Evolutionary conservation across 2,888 invertebrate genomes (phyloP).

Genomic region (Pedicia rivosa): DNA sequence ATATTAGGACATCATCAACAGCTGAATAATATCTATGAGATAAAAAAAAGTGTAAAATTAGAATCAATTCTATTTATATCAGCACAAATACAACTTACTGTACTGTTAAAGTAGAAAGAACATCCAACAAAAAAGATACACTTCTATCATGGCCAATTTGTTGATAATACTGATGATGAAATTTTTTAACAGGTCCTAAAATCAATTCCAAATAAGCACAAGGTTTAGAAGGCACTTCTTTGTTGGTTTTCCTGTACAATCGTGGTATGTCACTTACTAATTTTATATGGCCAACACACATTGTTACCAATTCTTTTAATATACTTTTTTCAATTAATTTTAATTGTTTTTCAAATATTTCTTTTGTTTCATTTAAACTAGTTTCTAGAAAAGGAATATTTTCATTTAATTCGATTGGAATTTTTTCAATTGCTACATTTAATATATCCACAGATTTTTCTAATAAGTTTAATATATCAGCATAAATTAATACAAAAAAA

Average conservation of each 20-base stretch:
- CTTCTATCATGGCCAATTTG: slow-evolving; percentile 25
- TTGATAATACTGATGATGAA: slow-evolving; percentile 34
- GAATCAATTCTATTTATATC: background rate
- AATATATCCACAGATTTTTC: slow-evolving; percentile 7
- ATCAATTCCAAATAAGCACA: slow-evolving; percentile 63
- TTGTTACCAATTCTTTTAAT: slow-evolving; percentile 26
- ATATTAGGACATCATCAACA: slow-evolving; percentile 76
- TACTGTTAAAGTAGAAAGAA: background rate
- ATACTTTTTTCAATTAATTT: slow-evolving; percentile 27
- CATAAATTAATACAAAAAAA: slow-evolving; percentile 9
- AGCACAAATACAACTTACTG: background rate
- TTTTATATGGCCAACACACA: slow-evolving; percentile 44
- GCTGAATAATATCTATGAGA: slow-evolving; percentile 45
- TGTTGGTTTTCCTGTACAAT: slow-evolving; percentile 80
- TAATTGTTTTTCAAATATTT: slow-evolving; percentile 9
- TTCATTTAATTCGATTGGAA: slow-evolving; percentile 5
- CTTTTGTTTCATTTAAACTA: slow-evolving; percentile 8
- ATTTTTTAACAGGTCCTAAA: slow-evolving; percentile 34
- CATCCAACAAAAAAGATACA: background rate
- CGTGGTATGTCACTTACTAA: slow-evolving; percentile 89
- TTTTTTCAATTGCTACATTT: slow-evolving; percentile 5
- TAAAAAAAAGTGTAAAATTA: background rate
- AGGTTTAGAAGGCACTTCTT: slow-evolving; percentile 65
- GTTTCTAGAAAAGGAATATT: slow-evolving; percentile 6
- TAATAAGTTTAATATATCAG: slow-evolving; percentile 8